Base-by-base conservation (phyloP, 2,113 vertebrate genomes). In the Stictonetta naevosa region DNA sequence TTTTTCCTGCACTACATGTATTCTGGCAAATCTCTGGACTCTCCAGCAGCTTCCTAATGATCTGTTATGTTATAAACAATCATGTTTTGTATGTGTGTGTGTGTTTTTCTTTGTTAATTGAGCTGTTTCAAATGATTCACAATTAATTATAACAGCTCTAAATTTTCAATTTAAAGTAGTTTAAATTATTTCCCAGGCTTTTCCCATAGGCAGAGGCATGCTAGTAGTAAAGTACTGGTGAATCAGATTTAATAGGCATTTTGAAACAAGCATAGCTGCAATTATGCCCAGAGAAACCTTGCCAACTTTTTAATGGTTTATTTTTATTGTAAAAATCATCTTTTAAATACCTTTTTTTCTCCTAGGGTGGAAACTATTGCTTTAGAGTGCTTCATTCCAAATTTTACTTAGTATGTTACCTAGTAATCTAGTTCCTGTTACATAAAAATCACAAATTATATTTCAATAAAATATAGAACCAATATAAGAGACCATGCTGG, bases 241-340 rank as follows among this genome's bases (percentile, higher is more conserved):
- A 96, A 93, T 86, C 75, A 90, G 78, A 77, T 95, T 94, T 96
- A 93, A 96, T 74, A 78, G 62, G 67, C 71, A 62, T 87, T 93
- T 94, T 89, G 86, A 94, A 96, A 93, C 36, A 73, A 80, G 22
- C n/a, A 59, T 62, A 90, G 63, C 22, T 91, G 75, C 59, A 85
- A 90, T 96, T 95, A 93, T 69, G 31, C 62, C 55, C 62, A 80
- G 69, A 92, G 78, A 91, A 83, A 55, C 66, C 62, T 44, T 95
- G 91, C 84, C 93, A 95, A 77, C 8, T 66, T 95, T 86, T 94
- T 87, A 83, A 82, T 66, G 28, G 62, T 59, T 78, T 60, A 29
- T 87, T 95, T 91, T 93, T 82, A 76, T 87, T 96, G 50, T 56
- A 92, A 94, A 94, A 93, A 83, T 14, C 19, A 53, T 85, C 28